These are phyloP conservation scores for Triplophysa tibetana DNA, from an alignment of 2,113 vertebrate genomes.

Conservation along the genomic window DNA sequence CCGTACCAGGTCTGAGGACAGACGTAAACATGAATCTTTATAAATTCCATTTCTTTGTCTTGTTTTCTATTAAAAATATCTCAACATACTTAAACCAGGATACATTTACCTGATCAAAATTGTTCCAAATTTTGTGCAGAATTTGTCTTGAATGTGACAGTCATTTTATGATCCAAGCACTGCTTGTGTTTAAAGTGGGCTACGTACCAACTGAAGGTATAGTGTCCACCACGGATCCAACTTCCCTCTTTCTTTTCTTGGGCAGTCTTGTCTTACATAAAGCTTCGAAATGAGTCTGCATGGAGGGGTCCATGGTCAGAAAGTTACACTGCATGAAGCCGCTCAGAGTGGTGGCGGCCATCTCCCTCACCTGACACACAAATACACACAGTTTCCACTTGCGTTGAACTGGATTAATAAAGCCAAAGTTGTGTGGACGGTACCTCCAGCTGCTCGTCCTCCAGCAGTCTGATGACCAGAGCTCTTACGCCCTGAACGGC, in stretches of 20 bases:
- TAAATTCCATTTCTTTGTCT: too few species aligned
- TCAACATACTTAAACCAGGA: too few species aligned
- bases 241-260: conserved; percentile 86
- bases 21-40: neutral
- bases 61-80: too few species aligned
- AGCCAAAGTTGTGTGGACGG: neutral
- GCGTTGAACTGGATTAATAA: conserved; percentile 22
- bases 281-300: conserved; percentile 94
- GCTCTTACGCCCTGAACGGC: conserved; percentile 82
- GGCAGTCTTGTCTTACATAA: conserved; percentile 93
- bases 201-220: conserved; percentile 81
- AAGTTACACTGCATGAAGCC: conserved; percentile 95
- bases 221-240: conserved; percentile 80
- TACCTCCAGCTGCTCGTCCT: conserved; percentile 96
- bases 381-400: conserved; percentile 17
- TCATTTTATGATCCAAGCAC: neutral
- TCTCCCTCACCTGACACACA: conserved; percentile 87
- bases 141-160: too few species aligned
- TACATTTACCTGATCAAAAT: too few species aligned
- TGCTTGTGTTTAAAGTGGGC: conserved; percentile 30
- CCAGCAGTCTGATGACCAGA: conserved; percentile 87
- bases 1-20: conserved; percentile 83
- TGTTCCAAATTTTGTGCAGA: too few species aligned
- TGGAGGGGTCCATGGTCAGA: conserved; percentile 86
- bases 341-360: conserved; percentile 95